phyloP scores from a whole-genome alignment of 2,797 vertebrate species.

The Cryptoprocta ferox region DNA sequence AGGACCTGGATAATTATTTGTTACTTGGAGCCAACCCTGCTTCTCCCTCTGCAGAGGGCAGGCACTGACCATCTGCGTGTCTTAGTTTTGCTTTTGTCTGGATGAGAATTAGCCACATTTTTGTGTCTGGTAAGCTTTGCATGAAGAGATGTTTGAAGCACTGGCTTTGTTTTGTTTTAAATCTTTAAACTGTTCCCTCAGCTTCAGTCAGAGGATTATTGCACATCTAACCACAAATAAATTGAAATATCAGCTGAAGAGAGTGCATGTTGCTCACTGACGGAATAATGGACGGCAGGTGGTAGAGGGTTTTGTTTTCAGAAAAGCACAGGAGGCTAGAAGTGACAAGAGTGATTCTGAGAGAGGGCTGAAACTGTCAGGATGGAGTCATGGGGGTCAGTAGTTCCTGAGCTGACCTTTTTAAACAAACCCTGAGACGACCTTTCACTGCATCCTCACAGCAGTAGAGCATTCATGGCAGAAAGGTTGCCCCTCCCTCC shows the following conservation, averaged over 20 bases:
- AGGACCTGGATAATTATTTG: constrained; percentile 78
- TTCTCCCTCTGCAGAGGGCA: constrained; percentile 70
- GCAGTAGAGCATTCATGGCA: constrained; percentile 51
- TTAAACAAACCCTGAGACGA: constrained; percentile 78
- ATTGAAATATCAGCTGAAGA: constrained; percentile 77
- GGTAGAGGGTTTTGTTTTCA: constrained; percentile 78
- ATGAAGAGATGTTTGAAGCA: constrained; percentile 71
- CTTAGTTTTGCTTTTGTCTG: constrained; percentile 72
- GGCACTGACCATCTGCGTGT: constrained; percentile 78
- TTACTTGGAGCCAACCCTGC: constrained; percentile 68
- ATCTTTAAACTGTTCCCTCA: constrained; percentile 73
- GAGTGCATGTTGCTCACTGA: constrained; percentile 48
- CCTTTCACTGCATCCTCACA: constrained; percentile 68
- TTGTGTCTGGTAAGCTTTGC: constrained; percentile 71
- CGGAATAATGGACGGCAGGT: constrained; percentile 75
- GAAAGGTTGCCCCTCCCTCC: constrained; percentile 61
- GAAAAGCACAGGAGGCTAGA: constrained; percentile 65
- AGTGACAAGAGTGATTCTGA: constrained; percentile 74
- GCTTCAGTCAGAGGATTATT: constrained; percentile 71
- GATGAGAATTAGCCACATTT: constrained; percentile 69
- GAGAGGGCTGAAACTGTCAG: constrained; percentile 74
- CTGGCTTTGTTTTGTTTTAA: constrained; percentile 77
- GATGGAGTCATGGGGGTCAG: constrained; percentile 74
- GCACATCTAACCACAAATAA: constrained; percentile 76
- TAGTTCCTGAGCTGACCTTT: constrained; percentile 78